Base-by-base conservation (phyloP, 92 coral and sea anemone species). In the Siderastrea siderea region DNA sequence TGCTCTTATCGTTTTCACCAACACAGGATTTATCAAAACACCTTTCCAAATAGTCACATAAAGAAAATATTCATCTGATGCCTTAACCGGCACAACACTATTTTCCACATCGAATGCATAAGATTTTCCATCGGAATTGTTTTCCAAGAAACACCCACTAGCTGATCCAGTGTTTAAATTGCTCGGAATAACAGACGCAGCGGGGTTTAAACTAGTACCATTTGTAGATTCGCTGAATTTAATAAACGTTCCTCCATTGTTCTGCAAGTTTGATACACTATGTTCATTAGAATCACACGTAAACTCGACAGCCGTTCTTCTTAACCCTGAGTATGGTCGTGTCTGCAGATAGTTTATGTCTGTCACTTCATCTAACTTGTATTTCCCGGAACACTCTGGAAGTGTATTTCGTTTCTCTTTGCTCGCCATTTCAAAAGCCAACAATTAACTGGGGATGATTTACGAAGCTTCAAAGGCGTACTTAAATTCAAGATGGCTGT, bases 11-110 rank as follows among this genome's bases (percentile, higher is more conserved):
- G 67, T 58, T 68, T 68, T 69, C 13, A 69, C 68, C 9, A 14
- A 47, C 45, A 81, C 12, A 44, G 67, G 68, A 54, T 81, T 81
- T 57, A 9, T 60, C 68, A 74, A 54, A 47, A 72, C 45, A 19
- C 87, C 87, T 58, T 61, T 60, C 87, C 87, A 83, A 48, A 83
- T 64, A 46, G 60, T 83, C 16, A 83, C 70, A 43, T 80, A 72
- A 17, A 80, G 87, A 62, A 72, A 13, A 73, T 83, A 50, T 49
- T 74, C 70, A 6, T 73, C 62, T 15, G 70, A 43, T 62, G 58
- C 47, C 1, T 49, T 46, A 68, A 47, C 78, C 5, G 80, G 73
- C 26, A 13, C 71, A 46, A 5, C 68, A 50, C 48, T 26, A 65
- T n/a, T 47, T 59, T 60, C 47, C 26, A 72, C 43, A n/a, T 83